Conservation (phyloP, 53 echinoderm and acorn worm genomes). For the Arbacia lixula region DNA sequence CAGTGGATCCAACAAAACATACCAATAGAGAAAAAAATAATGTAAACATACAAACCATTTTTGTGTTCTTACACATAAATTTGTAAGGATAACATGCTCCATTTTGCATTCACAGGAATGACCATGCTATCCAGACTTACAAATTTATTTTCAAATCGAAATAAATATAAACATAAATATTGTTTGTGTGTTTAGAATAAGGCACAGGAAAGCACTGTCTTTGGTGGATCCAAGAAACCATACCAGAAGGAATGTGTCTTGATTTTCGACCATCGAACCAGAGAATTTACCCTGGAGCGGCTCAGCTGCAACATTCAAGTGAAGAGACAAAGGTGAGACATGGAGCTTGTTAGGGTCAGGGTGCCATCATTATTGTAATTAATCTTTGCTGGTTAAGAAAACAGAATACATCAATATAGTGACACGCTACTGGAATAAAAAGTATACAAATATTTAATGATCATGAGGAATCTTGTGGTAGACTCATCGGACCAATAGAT, state of each 20-base stretch:
- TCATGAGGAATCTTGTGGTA: no score
- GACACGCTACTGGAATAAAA: no score
- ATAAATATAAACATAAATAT: slow-evolving; percentile 1
- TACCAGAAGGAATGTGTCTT: slow-evolving; percentile 92
- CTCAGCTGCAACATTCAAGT: slow-evolving; percentile 85
- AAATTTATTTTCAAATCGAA: no score
- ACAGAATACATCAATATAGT: no score
- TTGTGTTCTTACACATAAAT: no score
- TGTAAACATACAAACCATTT: no score
- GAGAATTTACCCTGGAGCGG: slow-evolving; percentile 86
- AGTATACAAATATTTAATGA: no score
- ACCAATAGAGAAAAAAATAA: no score
- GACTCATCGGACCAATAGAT: background rate
- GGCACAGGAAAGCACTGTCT: slow-evolving; percentile 73
- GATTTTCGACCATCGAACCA: slow-evolving; percentile 87
- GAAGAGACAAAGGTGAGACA: slow-evolving; percentile 88
- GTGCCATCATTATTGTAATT: background rate
- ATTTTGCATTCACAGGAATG: background rate
- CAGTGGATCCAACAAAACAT: no score
- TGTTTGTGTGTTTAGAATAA: slow-evolving; percentile 48
- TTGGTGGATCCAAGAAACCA: slow-evolving; percentile 83
- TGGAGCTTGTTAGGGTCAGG: background rate
- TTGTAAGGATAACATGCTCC: background rate
- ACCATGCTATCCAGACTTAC: no score
- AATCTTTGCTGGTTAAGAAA: no score